Evolutionary conservation across 2,113 vertebrate species (phyloP), one percentile per base, ranked within the genome.

Genomic region (Cheilinus undulatus): DNA sequence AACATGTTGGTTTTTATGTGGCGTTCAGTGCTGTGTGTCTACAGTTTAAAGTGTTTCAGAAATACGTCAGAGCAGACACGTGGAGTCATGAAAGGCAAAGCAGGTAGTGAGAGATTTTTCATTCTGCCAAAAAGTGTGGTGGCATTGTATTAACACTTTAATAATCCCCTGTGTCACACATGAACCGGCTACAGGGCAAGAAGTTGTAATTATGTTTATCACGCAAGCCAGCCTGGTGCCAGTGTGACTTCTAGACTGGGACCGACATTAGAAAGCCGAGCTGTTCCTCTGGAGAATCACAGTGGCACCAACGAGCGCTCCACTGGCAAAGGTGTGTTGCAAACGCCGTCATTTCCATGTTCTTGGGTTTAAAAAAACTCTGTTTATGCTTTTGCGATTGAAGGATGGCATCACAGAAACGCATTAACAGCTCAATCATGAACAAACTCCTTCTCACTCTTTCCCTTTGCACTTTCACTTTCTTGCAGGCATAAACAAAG

Each of bases 381-480:
- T 73, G 78, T 84, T 86, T 78, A 86, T 89, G 83, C 77, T 65
- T 78, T 56, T 77, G 78, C 74, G 83, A 76, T 78, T 51, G 24
- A 80, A 73, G 76, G 82, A 86, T 84, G 82, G 84, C 85, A 91
- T 86, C 82, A 86, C 72, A 84, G 69, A 88, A 82, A 86, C 62
- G 23, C 84, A 84, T 85, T 83, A 90, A 90, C 82, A 82, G 76
- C 79, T 87, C 49, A 3, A 74, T 58, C 78, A 77, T 82, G 71
- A 76, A 79, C 76, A 63, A 60, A 49, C 73, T 78, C 78, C 40
- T 81, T 82, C 78, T 87, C 86, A 84, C 79, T 83, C 82, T 82
- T 87, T 88, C 74, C 81, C 61, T 76, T 82, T 76, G 85, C 80
- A 83, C 83, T 78, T 76, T 75, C 60, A 72, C 57, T 74, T 64